Percentiles rank a stretch among this genome's conserved stretches.
Conservation (phyloP, 2,113 vertebrate species). For the Kryptolebias marmoratus region DNA sequence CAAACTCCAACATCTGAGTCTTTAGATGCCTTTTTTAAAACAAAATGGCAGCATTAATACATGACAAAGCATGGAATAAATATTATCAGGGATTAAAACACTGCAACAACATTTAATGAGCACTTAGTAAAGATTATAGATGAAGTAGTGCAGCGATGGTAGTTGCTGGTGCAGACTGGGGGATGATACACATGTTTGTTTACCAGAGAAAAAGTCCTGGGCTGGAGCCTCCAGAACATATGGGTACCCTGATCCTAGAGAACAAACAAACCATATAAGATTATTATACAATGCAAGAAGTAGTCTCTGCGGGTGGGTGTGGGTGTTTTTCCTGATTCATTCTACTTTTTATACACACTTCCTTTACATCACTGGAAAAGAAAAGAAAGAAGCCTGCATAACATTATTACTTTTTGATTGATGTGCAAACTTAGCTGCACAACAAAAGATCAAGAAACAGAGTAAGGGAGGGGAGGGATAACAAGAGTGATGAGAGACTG, state of each 20-base stretch:
- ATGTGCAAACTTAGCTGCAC: conserved; percentile 46
- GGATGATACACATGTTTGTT: conserved; percentile 31
- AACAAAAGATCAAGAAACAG: conserved; percentile 31
- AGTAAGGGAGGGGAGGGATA: background rate
- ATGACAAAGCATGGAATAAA: conserved; percentile 2
- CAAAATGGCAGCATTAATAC: conserved; percentile 55
- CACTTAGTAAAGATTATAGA: conserved; percentile 59
- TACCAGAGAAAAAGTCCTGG: conserved; percentile 80
- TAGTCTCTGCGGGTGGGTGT: conserved; percentile 2
- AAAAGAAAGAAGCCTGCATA: conserved; percentile 6
- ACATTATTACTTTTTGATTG: conserved; percentile 58
- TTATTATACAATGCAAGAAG: conserved; percentile 66
- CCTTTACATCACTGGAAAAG: background rate
- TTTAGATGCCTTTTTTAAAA: conserved; percentile 23
- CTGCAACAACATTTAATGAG: conserved; percentile 31
- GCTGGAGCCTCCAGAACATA: conserved; percentile 76
- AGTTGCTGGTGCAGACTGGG: conserved; percentile 24
- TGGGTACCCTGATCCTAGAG: conserved; percentile 81
- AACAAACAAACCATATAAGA: conserved; percentile 74
- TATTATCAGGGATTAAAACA: conserved; percentile 12
- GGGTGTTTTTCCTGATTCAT: conserved; percentile 16
- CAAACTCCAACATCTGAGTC: conserved; percentile 11
- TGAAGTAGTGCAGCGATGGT: conserved; percentile 34
- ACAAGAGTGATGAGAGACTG: conserved; percentile 1
- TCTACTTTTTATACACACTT: conserved; percentile 25